phyloP scores from a whole-genome alignment of 2,113 vertebrate species.

The Corydoras sp. region DNA sequence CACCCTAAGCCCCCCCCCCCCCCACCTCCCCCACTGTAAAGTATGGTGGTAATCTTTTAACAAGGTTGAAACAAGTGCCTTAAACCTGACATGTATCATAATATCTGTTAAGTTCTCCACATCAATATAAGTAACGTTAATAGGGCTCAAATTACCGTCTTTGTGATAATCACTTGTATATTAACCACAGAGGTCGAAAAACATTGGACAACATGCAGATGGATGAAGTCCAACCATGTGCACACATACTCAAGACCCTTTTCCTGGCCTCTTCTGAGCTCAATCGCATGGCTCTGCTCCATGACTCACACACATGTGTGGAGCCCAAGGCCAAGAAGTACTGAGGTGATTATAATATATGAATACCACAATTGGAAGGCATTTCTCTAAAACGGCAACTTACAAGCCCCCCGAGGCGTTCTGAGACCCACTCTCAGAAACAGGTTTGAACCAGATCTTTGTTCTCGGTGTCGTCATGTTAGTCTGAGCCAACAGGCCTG shows the following conservation, averaged over 20 bases:
- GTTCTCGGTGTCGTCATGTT: constrained; percentile 14
- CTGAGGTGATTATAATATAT: constrained; percentile 32
- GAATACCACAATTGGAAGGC: constrained; percentile 17
- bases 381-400: constrained; percentile 18
- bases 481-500: constrained; percentile 16
- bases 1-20: too few relatives aligned
- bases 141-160: too few relatives aligned
- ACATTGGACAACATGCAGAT: not conserved
- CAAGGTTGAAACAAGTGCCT: too few relatives aligned
- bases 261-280: constrained; percentile 4
- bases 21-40: too few relatives aligned
- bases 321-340: constrained; percentile 22
- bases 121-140: too few relatives aligned
- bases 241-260: constrained; percentile 7
- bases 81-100: too few relatives aligned
- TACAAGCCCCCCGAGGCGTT: constrained; percentile 5
- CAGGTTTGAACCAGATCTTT: constrained; percentile 33
- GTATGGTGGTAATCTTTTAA: too few relatives aligned
- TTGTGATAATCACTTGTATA: not conserved
- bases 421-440: constrained; percentile 10
- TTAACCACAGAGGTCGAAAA: not conserved
- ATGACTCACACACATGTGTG: constrained; percentile 36
- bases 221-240: not conserved
- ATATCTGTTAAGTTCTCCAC: too few relatives aligned
- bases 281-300: constrained; percentile 1